Conservation (phyloP, 2,113 vertebrate genomes). For the Solenodon paradoxus region DNA sequence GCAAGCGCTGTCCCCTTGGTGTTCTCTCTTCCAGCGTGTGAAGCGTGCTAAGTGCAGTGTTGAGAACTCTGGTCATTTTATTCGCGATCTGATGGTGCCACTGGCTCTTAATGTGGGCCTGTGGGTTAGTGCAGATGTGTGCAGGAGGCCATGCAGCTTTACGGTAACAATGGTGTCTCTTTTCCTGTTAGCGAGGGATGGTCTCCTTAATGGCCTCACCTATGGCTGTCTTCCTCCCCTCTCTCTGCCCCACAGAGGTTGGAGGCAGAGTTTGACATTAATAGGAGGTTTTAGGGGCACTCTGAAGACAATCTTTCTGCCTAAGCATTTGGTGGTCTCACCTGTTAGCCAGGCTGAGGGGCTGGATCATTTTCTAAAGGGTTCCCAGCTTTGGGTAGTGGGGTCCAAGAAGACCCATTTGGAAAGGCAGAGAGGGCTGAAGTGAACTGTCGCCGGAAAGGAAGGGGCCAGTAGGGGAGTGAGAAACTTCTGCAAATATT, state of each 20-base stretch:
- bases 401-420: background rate
- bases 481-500: background rate
- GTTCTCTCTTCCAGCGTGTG: background rate
- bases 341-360: background rate
- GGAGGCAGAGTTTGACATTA: background rate
- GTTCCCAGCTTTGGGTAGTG: background rate
- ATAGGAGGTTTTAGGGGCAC: background rate
- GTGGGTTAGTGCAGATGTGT: background rate
- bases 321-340: background rate
- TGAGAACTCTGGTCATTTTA: background rate
- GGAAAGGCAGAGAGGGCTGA: background rate
- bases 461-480: background rate
- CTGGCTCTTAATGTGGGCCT: background rate
- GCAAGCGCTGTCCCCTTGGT: background rate
- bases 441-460: background rate
- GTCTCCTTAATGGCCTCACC: background rate
- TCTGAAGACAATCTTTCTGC: background rate
- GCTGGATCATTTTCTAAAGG: background rate
- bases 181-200: background rate
- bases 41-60: background rate
- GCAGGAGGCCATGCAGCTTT: background rate
- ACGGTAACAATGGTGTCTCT: background rate
- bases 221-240: background rate
- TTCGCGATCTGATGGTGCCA: background rate
- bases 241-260: too few species aligned